Base-by-base conservation (phyloP, 2,113 vertebrate species). In the Grammomys surdaster region DNA sequence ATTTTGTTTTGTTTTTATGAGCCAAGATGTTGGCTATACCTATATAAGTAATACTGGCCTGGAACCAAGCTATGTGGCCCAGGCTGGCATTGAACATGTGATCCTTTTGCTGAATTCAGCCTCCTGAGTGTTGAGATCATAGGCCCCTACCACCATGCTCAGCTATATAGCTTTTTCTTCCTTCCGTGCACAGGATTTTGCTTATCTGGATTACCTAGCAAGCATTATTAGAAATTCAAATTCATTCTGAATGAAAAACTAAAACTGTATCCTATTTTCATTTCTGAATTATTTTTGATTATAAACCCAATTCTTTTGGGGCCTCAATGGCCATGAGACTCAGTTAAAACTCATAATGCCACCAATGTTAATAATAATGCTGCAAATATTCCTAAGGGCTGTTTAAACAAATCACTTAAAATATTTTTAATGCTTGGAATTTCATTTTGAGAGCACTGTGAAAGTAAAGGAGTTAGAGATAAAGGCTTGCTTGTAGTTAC, bases 211-310 rank as follows among this genome's bases (percentile, higher is more conserved):
- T 95, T 95, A 80, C 43, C 19, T 75, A 77, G 13, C 78, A 17
- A 89, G 46, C 43, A 72, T 97, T 95, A 90, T 58, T 97, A 31
- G 65, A 93, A 94, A 63, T 46, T 92, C 70, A 96, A 90, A 86
- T 72, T 96, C 36, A 95, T 97, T 70, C 76, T 78, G 85, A 94
- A 82, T 88, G 8, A 82, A 91, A 97, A 92, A 76, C 88, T 90
- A 85, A 95, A 95, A 56, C 77, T 43, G 36, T 11, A 69, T 88
- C 24, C 86, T 63, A 72, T 90, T 97, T 88, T 95, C 17, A 92
- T 81, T 97, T 95, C 33, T 92, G 77, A 97, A 92, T 94, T 95
- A 46, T 88, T 77, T 89, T 96, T 95, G 67, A 91, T 72, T 96
- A 92, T 96, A 87, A 94, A 58, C 36, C 73, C 31, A 92, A 54